These are phyloP conservation scores for Trissolcus brochymenae DNA, from an alignment of 2,888 invertebrate genomes.

Conservation along the genomic window DNA sequence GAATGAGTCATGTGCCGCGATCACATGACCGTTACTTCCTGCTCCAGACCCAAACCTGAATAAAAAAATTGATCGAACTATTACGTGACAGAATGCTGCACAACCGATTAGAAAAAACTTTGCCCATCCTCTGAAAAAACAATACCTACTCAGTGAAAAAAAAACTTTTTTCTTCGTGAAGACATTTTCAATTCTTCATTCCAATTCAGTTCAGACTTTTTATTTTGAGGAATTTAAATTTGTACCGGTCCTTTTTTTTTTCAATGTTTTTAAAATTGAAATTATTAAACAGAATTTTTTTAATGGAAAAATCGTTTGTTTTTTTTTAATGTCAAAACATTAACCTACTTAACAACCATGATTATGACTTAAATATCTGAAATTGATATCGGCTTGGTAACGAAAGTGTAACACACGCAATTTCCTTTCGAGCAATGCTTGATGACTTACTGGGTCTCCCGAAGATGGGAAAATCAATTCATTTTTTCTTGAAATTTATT, in stretches of 20 bases:
- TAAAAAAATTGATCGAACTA: slow-evolving; percentile 26
- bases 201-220: too few species aligned
- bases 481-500: too few species aligned
- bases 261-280: too few species aligned
- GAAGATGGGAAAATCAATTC: too few species aligned
- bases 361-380: slow-evolving; percentile 35
- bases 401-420: slow-evolving; percentile 44
- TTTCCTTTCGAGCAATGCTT: slow-evolving; percentile 8
- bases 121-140: not conserved
- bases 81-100: slow-evolving; percentile 31
- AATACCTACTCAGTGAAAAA: not conserved
- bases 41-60: slow-evolving; percentile 31
- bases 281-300: too few species aligned
- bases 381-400: slow-evolving; percentile 35
- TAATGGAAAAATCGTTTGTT: too few species aligned
- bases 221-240: too few species aligned
- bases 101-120: slow-evolving; percentile 4
- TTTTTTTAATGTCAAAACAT: slow-evolving; percentile 32
- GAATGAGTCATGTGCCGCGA: slow-evolving; percentile 41
- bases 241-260: too few species aligned
- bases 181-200: too few species aligned
- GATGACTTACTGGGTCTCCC: not conserved
- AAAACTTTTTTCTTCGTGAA: not conserved
- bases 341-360: slow-evolving; percentile 45
- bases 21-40: slow-evolving; percentile 57